Conservation (phyloP, 2,797 vertebrate species). For the Clarias fuscus region DNA sequence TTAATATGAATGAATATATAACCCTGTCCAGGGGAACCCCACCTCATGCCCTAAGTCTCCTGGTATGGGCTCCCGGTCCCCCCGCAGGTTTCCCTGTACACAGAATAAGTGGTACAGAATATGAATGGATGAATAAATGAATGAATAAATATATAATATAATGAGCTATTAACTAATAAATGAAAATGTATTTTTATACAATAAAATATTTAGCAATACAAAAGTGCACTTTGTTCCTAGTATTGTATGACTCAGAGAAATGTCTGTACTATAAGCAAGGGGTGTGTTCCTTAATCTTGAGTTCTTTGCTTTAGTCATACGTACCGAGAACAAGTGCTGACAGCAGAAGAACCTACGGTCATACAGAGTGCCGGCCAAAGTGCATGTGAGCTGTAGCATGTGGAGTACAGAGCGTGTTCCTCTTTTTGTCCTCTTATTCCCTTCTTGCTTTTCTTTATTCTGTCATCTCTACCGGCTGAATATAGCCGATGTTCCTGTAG, state of each 20-base stretch:
- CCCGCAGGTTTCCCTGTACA: too few relatives aligned
- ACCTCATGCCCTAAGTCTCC: too few relatives aligned
- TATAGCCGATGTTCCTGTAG: conserved; percentile 11
- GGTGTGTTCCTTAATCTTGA: conserved; percentile 48
- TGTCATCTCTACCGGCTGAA: background rate
- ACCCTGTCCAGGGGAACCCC: too few relatives aligned
- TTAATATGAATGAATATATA: too few relatives aligned
- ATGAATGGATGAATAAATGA: too few relatives aligned
- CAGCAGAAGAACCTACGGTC: conserved; percentile 36
- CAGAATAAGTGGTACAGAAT: too few relatives aligned
- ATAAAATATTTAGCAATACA: background rate
- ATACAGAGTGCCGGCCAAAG: conserved; percentile 48
- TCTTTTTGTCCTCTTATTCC: conserved; percentile 26
- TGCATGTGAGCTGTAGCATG: conserved; percentile 41
- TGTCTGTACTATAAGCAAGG: conserved; percentile 33
- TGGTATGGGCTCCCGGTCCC: too few relatives aligned
- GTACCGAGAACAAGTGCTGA: conserved; percentile 51
- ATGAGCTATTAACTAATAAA: background rate
- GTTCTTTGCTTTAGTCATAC: conserved; percentile 51
- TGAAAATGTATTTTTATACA: background rate
- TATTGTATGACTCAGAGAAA: conserved; percentile 36
- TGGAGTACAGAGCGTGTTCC: conserved; percentile 25
- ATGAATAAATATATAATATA: background rate
- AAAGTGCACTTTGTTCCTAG: background rate
- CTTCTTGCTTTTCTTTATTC: conserved; percentile 11